A percentile compares a stretch with the other conserved stretches of the same genome.
These are phyloP conservation scores for Varanus salvator DNA, from an alignment of 2,113 vertebrate genomes.

Conservation along the genomic window DNA sequence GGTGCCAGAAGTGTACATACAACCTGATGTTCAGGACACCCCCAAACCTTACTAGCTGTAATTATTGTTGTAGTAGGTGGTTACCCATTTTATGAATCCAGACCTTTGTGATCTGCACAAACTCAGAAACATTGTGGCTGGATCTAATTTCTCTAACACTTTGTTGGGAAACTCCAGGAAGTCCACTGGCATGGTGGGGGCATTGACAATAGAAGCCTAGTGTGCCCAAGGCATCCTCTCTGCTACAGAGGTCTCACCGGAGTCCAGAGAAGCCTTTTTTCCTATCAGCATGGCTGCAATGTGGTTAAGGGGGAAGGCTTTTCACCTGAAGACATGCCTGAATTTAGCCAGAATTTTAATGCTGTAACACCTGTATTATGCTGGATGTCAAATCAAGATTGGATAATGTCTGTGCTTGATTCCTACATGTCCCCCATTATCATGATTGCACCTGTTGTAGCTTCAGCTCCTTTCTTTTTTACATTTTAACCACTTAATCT, in stretches of 20 bases:
- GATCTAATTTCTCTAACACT: neutral
- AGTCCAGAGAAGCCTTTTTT: neutral
- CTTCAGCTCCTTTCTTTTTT: neutral
- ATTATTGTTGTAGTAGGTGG: neutral
- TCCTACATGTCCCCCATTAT: neutral
- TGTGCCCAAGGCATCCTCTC: neutral
- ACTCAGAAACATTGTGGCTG: neutral
- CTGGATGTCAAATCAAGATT: neutral
- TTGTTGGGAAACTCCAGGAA: neutral
- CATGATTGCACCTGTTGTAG: neutral
- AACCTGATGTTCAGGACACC: neutral
- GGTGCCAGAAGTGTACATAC: neutral
- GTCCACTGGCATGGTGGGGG: neutral
- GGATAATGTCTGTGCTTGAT: neutral
- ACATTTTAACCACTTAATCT: neutral
- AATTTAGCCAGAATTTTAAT: accelerated
- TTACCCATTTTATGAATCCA: neutral
- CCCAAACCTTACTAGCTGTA: neutral
- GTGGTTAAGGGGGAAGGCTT: accelerated
- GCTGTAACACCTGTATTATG: neutral
- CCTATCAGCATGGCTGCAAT: neutral
- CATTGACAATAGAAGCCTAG: neutral
- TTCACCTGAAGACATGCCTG: neutral
- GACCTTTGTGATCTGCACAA: neutral
- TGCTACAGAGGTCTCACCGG: neutral